Evolutionary conservation across 2,113 vertebrate species (phyloP).

Genomic region (Sander lucioperca): DNA sequence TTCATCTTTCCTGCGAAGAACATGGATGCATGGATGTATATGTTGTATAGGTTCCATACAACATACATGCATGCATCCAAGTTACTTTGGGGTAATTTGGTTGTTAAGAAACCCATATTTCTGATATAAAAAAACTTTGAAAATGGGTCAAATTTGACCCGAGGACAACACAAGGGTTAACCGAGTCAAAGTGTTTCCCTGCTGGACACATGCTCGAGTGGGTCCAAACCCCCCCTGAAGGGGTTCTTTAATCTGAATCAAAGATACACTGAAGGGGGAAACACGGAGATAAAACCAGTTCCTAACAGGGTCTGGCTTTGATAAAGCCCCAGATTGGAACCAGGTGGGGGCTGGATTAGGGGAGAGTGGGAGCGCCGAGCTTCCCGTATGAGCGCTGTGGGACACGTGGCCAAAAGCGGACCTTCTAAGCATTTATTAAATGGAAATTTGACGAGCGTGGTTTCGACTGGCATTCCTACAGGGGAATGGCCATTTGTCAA

Average conservation of each 20-base stretch:
- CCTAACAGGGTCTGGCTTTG: conserved; percentile 70
- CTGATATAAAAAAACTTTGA: no score
- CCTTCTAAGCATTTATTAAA: conserved; percentile 37
- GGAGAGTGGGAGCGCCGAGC: conserved; percentile 4
- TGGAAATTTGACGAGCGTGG: conserved; percentile 49
- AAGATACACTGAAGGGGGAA: conserved; percentile 63
- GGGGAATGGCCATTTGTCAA: conserved; percentile 24
- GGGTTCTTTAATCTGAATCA: conserved; percentile 64
- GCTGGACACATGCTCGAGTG: conserved; percentile 39
- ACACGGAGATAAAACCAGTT: conserved; percentile 72
- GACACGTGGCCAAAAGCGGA: conserved; percentile 37
- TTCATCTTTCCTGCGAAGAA: no score
- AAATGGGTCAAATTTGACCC: no score
- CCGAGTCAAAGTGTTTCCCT: conserved; percentile 35
- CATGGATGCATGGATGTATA: no score
- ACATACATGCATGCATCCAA: no score
- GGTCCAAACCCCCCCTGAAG: conserved; percentile 24
- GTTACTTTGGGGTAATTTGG: no score
- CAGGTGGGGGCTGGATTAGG: conserved; percentile 68
- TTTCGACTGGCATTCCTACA: conserved; percentile 14
- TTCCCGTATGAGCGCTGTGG: conserved; percentile 30
- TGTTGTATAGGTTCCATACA: no score
- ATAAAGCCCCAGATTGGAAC: conserved; percentile 77
- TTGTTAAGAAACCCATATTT: no score
- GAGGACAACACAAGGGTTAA: not conserved